Evolutionary conservation across 2,888 invertebrate genomes (phyloP).

Genomic region (Sialis fuliginosa): DNA sequence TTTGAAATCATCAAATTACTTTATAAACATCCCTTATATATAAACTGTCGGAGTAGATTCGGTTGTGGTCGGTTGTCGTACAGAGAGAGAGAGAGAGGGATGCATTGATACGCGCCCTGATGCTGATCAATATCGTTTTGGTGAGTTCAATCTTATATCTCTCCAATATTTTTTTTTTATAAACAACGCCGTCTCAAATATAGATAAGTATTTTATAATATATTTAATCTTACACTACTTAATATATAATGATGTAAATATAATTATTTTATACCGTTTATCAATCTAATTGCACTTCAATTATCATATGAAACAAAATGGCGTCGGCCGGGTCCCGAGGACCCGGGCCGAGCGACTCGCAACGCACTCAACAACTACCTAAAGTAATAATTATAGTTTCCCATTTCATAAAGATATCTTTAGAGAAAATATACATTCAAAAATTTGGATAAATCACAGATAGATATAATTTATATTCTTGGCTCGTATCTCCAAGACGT

Average conservation of each 20-base stretch:
- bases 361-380: constrained; percentile 5
- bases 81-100: too few species aligned
- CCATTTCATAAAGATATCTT: constrained; percentile 29
- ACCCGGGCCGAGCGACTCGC: neutral
- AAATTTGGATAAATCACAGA: constrained; percentile 40
- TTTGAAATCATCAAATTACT: too few species aligned
- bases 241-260: constrained; percentile 35
- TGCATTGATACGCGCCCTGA: too few species aligned
- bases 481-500: constrained; percentile 11
- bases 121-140: too few species aligned
- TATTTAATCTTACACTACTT: constrained; percentile 25
- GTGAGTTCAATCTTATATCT: constrained; percentile 38
- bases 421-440: constrained; percentile 40
- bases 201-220: constrained; percentile 23
- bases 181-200: constrained; percentile 23
- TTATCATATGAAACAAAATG: constrained; percentile 22
- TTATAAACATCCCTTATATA: too few species aligned
- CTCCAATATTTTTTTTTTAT: constrained; percentile 29
- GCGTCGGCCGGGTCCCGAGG: constrained; percentile 2
- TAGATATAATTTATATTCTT: constrained; percentile 28
- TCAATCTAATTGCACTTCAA: constrained; percentile 43
- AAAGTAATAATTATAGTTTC: constrained; percentile 4
- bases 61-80: too few species aligned
- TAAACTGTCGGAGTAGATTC: too few species aligned
- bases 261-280: constrained; percentile 33